Evolutionary conservation across 2,797 vertebrate genomes (phyloP).

Genomic region (Diplodus puntazzo): DNA sequence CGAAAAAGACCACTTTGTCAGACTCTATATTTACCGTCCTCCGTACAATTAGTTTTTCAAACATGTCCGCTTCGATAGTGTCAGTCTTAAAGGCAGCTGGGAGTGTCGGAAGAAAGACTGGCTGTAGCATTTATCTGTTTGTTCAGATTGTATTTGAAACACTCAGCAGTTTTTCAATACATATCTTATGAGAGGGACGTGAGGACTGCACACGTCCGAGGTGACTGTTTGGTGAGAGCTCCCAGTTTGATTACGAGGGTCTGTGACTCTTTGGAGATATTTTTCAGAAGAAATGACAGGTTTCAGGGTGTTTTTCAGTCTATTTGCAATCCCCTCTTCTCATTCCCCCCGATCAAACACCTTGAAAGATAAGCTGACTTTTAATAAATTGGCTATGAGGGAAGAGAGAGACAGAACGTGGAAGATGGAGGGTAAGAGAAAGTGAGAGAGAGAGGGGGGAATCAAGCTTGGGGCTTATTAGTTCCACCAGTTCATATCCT

Average conservation of each 20-base stretch:
- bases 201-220: neutral
- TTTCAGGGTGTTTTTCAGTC: constrained; percentile 24
- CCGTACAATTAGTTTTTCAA: constrained; percentile 17
- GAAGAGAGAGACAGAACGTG: constrained; percentile 47
- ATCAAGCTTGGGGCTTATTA: constrained; percentile 79
- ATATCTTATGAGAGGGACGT: neutral
- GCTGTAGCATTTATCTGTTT: constrained; percentile 33
- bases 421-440: constrained; percentile 37
- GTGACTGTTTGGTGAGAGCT: constrained; percentile 26
- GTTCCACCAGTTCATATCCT: constrained; percentile 84
- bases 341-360: constrained; percentile 69
- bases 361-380: constrained; percentile 71
- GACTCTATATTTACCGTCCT: neutral
- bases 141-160: constrained; percentile 1
- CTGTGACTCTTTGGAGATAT: constrained; percentile 23
- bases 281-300: constrained; percentile 18
- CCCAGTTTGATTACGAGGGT: constrained; percentile 19
- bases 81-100: neutral
- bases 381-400: constrained; percentile 69
- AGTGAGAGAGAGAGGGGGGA: constrained; percentile 35
- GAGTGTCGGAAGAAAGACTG: constrained; percentile 23
- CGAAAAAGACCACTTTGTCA: neutral
- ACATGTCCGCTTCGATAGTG: constrained; percentile 30
- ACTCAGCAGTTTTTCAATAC: neutral
- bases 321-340: constrained; percentile 41